phyloP scores from a whole-genome alignment of 2,797 vertebrate species.

The Catostomus latipinnis region DNA sequence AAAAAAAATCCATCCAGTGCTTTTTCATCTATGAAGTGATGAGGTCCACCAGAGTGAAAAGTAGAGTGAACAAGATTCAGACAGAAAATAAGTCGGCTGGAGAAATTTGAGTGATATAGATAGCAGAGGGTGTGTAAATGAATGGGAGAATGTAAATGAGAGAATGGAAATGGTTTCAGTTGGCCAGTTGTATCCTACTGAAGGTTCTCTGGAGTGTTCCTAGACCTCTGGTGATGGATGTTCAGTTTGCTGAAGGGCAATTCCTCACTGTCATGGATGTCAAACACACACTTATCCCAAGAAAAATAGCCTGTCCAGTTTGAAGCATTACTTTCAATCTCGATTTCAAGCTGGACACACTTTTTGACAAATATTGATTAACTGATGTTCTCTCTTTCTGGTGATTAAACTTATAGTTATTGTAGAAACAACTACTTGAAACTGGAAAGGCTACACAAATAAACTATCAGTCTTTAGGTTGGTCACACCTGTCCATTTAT shows the following conservation, averaged over 20 bases:
- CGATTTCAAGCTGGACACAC: background rate
- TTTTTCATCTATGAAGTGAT: slow-evolving; percentile 13
- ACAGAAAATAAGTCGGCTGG: background rate
- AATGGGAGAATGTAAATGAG: background rate
- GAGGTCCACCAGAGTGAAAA: slow-evolving; percentile 9
- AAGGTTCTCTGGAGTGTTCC: no score
- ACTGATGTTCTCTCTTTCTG: background rate
- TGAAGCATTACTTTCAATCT: slow-evolving; percentile 8
- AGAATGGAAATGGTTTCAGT: slow-evolving; percentile 21
- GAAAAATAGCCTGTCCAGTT: slow-evolving; percentile 15
- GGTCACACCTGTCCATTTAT: no score
- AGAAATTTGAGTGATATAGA: slow-evolving; percentile 12
- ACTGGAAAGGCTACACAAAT: no score
- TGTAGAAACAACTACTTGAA: no score
- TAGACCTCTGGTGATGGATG: slow-evolving; percentile 62
- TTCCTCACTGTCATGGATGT: slow-evolving; percentile 55
- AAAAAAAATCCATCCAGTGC: background rate
- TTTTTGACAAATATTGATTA: background rate
- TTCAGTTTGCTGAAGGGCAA: slow-evolving; percentile 65
- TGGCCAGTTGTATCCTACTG: no score
- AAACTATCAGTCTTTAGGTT: no score
- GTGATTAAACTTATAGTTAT: no score
- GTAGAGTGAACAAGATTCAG: background rate
- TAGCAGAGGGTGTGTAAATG: background rate
- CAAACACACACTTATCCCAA: slow-evolving; percentile 19